Conservation (phyloP, 2,113 vertebrate species). For the Puffinus mauretanicus region DNA sequence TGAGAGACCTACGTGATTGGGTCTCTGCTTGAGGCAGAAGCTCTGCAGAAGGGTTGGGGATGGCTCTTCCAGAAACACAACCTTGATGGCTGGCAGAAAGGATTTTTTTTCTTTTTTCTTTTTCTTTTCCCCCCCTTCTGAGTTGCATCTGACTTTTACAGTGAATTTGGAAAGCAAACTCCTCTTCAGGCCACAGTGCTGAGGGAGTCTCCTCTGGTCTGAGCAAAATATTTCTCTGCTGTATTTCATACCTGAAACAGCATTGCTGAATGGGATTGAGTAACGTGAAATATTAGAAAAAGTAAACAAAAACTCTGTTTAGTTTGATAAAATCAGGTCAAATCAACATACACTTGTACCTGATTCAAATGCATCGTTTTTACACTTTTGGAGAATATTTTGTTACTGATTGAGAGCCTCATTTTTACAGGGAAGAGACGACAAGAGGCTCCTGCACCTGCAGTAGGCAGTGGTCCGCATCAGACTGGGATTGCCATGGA, state of each 20-base stretch:
- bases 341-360: neutral
- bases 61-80: neutral
- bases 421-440: neutral
- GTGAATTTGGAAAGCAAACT: neutral
- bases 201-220: neutral
- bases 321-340: neutral
- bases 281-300: neutral
- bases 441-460: neutral
- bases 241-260: neutral
- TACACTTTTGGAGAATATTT: neutral
- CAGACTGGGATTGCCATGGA: fast-evolving
- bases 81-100: neutral
- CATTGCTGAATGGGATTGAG: neutral
- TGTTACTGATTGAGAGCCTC: neutral
- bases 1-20: fast-evolving
- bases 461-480: neutral
- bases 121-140: neutral
- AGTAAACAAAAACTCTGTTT: neutral
- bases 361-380: neutral
- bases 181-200: neutral
- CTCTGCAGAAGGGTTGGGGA: neutral
- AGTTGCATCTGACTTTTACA: neutral
- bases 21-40: neutral
- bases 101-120: neutral
- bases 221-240: neutral